These are phyloP conservation scores for Conus betulinus DNA, from an alignment of 1,140 invertebrate species.

Conservation along the genomic window DNA sequence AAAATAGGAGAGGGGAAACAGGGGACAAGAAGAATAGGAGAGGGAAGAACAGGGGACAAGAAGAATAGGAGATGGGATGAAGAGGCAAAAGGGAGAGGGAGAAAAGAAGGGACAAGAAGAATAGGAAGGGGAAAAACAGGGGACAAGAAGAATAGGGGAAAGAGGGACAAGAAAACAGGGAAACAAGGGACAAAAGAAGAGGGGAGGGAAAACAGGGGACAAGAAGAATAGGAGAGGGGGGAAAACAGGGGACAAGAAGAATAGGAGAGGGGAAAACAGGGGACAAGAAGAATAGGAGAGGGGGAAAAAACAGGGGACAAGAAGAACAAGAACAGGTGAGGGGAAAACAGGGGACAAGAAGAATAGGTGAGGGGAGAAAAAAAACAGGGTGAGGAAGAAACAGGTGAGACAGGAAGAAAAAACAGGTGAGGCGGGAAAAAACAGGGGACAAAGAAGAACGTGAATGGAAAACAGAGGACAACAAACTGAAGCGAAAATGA, in stretches of 20 bases:
- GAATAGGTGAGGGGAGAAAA: neutral
- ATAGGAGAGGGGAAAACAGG: neutral
- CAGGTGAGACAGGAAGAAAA: neutral
- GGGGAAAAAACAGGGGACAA: neutral
- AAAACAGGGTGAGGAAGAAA: neutral
- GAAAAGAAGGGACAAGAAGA: neutral
- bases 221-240: neutral
- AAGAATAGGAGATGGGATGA: neutral
- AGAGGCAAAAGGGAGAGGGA: neutral
- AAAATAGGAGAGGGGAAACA: too few species aligned
- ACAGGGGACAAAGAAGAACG: too few species aligned
- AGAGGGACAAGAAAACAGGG: too few species aligned
- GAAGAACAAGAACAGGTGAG: neutral
- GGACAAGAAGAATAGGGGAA: too few species aligned
- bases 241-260: too few species aligned
- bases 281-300: neutral
- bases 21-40: neutral
- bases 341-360: neutral
- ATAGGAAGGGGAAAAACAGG: neutral
- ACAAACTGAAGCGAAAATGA: too few species aligned
- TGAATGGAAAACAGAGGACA: too few species aligned
- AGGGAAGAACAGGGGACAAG: neutral
- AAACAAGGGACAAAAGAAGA: neutral
- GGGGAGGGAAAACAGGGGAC: neutral
- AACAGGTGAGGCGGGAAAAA: too few species aligned